Base-by-base conservation (phyloP, 2,797 vertebrate species). In the Melanotaenia trifasciata region DNA sequence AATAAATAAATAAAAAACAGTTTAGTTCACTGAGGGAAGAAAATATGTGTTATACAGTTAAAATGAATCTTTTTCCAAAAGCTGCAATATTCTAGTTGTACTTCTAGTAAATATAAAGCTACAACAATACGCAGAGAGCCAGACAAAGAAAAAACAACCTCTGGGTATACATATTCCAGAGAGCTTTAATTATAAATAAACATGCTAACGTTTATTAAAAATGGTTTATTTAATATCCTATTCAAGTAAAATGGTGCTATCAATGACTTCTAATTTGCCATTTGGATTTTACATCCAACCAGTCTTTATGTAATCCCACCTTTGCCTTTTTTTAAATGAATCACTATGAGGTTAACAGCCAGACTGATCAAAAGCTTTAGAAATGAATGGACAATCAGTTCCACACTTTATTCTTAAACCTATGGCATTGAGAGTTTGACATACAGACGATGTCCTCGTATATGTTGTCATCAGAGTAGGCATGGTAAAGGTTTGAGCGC, bases 391-490 rank as follows among this genome's bases (percentile, higher is more conserved):
- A 54, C 28, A 64, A 28, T 36, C 28, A 59, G 26, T 47, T 35
- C 18, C 40, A 35, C 47, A 28, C 6, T 40, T 22, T 69, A n/a
- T 14, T 7, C 26, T 30, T 43, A 20, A 28, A 22, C 24, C 20
- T 24, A 35, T 64, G 40, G 67, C 9, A 43, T 6, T 11, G 14
- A 32, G 14, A 57, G 47, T 22, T 72, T 64, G 57, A 96, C 97
- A 85, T 94, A 99, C 98, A 96, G 83, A 97, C 88, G 40, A 99
- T 96, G 92, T 99, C 98, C 87, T 99, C 98, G 24, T 99, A 99
- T 89, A 99, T 96, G 85, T 97, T 99, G 93, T 99, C 98, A 20
- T 99, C 95, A 58, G 98, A 99, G 70, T 96, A 95, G 7, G 97
- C 94, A 78, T 93, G 96, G 93, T 95, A 92, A 10, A 99, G 95